A percentile compares a stretch with the other conserved stretches of the same genome.
These are phyloP conservation scores for Drosophila takahashii DNA, from an alignment of 1,140 invertebrate genomes.

Conservation along the genomic window DNA sequence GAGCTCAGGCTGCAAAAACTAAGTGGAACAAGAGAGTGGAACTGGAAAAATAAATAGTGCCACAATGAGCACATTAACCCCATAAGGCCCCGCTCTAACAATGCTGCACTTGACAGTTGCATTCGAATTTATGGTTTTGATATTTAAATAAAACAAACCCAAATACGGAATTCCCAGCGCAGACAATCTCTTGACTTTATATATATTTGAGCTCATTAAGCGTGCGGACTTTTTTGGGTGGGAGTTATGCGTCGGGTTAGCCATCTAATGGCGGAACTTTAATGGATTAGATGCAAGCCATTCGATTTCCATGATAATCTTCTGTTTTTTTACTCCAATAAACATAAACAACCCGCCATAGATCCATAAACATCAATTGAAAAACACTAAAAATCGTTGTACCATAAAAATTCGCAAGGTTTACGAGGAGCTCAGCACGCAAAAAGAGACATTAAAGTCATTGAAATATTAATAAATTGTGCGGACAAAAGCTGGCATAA, in stretches of 20 bases:
- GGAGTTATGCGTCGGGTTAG: conserved; percentile 56
- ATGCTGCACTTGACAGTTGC: conserved; percentile 73
- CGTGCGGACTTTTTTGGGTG: conserved; percentile 46
- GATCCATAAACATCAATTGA: conserved; percentile 50
- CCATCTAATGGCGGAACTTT: conserved; percentile 11
- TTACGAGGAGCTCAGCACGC: conserved; percentile 24
- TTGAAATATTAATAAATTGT: conserved; percentile 48
- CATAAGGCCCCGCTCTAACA: conserved; percentile 51
- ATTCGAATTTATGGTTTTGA: conserved; percentile 67
- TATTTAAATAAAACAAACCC: conserved; percentile 73
- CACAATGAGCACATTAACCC: conserved; percentile 75
- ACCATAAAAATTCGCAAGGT: conserved; percentile 46
- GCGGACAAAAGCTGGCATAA: conserved; percentile 51
- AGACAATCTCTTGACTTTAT: conserved; percentile 50
- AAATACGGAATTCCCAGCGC: conserved; percentile 57
- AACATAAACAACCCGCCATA: conserved; percentile 53
- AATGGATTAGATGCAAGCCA: conserved; percentile 22
- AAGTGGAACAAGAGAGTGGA: conserved; percentile 36
- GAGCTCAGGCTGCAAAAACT: conserved; percentile 14
- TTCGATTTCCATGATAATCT: conserved; percentile 30
- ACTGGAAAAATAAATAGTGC: conserved; percentile 45
- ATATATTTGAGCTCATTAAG: conserved; percentile 61
- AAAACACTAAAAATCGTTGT: conserved; percentile 35
- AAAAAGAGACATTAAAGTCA: conserved; percentile 59
- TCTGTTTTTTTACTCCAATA: conserved; percentile 23